These are phyloP conservation scores for Neodon shergylaensis DNA, from an alignment of 2,113 vertebrate species.

Conservation along the genomic window DNA sequence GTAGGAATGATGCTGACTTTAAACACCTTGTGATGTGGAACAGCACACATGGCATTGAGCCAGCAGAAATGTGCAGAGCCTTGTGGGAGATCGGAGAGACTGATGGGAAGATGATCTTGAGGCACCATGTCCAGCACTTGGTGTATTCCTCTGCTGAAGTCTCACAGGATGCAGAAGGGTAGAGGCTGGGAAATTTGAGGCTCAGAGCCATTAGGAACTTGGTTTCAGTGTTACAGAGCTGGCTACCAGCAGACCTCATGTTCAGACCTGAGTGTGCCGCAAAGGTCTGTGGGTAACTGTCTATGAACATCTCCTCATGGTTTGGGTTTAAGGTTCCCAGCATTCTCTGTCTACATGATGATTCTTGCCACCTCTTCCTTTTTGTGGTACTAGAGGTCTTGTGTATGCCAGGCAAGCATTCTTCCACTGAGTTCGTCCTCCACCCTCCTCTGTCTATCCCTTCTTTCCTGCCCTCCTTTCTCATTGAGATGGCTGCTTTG, in stretches of 20 bases:
- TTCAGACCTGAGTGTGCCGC: background rate
- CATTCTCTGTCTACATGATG: background rate
- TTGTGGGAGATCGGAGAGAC: background rate
- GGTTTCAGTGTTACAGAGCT: background rate
- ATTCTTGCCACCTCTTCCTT: background rate
- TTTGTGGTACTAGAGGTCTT: background rate
- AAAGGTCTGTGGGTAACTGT: background rate
- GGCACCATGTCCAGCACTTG: background rate
- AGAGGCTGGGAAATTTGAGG: background rate
- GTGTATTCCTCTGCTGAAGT: background rate
- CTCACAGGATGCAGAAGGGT: background rate
- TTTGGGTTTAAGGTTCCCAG: background rate
- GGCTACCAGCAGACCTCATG: background rate
- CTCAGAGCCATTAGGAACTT: background rate
- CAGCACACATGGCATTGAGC: background rate
- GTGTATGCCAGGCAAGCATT: background rate
- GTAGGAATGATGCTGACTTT: background rate
- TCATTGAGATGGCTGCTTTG: background rate
- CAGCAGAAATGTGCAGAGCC: background rate
- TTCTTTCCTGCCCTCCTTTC: background rate
- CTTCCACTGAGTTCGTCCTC: background rate
- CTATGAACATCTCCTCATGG: fast-evolving
- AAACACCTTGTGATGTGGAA: background rate
- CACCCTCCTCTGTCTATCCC: no score
- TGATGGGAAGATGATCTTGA: background rate